Evolutionary conservation across 2,888 invertebrate genomes (phyloP), one percentile per base, ranked within the genome.

Genomic region (Euproctis similis): DNA sequence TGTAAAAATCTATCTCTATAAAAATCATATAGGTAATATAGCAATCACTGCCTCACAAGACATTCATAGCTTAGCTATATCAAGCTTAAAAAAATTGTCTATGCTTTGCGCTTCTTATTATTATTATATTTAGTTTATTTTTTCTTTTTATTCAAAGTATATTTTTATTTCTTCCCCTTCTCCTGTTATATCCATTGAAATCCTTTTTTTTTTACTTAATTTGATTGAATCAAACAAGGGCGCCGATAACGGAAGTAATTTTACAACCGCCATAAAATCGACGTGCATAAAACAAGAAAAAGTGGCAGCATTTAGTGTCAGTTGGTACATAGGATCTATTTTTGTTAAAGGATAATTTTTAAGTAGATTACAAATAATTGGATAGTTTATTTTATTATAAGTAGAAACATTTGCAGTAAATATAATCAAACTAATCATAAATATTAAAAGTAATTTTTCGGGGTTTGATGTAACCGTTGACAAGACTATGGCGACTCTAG

Each of bases 21-120:
- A 39, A 59, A 48, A 55, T 58, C 58, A 58, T 69, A 71, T 74
- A 72, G 67, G 67, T 53, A 49, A 67, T n/a, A n/a, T 69, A 73
- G 82, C 80, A 78, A 77, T 82, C 82, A 84, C 81, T 84, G 84
- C 82, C 82, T 84, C 84, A 78, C 84, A 68, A 74, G 62, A 82
- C 82, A 84, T 82, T 82, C 84, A 78, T 82, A 77, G 84, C 82
- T 82, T 80, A 72, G 64, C 71, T 68, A 65, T 72, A 64, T 63
- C 62, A 65, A 76, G 77, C 78, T 77, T 75, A 57, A 67, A 71
- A 66, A 26, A 61, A 51, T 60, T 67, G 67, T 75, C 70, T 75
- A 70, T 72, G 80, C 78, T 81, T 81, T 69, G 62, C 68, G 81
- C 82, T 84, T 82, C 43, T 78, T 78, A 66, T 64, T 66, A 53